These are phyloP conservation scores for Thaleichthys pacificus DNA, from an alignment of 2,797 vertebrate genomes.

Conservation along the genomic window DNA sequence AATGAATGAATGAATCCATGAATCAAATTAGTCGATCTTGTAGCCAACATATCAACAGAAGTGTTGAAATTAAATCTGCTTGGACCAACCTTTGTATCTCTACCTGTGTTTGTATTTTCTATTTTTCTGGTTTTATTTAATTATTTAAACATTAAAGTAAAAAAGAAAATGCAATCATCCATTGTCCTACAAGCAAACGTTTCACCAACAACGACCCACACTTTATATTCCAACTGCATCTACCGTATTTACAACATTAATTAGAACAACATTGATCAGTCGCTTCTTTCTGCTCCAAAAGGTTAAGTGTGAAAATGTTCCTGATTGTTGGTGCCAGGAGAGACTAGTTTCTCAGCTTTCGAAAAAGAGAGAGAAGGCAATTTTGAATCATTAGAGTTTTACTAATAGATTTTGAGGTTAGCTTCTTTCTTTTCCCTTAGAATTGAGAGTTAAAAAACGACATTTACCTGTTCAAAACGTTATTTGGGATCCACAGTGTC, in stretches of 20 bases:
- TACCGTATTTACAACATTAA: slow-evolving; percentile 7
- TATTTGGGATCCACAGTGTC: no score
- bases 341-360: neutral
- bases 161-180: neutral
- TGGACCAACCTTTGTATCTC: neutral
- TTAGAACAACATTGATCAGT: slow-evolving; percentile 6
- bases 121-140: neutral
- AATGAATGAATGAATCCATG: neutral
- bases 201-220: no score
- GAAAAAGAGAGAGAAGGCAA: no score
- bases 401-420: no score
- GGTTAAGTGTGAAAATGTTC: neutral
- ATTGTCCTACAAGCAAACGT: no score
- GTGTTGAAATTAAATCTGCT: neutral
- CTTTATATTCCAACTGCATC: slow-evolving; percentile 1
- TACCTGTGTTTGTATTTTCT: no score
- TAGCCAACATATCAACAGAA: neutral
- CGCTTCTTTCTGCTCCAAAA: neutral
- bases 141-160: neutral
- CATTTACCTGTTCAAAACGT: no score
- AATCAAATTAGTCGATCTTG: neutral
- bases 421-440: no score
- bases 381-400: no score
- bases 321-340: neutral
- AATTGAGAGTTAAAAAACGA: no score